These are phyloP conservation scores for Pseudochirops corinnae DNA, from an alignment of 2,797 vertebrate species.

Conservation along the genomic window DNA sequence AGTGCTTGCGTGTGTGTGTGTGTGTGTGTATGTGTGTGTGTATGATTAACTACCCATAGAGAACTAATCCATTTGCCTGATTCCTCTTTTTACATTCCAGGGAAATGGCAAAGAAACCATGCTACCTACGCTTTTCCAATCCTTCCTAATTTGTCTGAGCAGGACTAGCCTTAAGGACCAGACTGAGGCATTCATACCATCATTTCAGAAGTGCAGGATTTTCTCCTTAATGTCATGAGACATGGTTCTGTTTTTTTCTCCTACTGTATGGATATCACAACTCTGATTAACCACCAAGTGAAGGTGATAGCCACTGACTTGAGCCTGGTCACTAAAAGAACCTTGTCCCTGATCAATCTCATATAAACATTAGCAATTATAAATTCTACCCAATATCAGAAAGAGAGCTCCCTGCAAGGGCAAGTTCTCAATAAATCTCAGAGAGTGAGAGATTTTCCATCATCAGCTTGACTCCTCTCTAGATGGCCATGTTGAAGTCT, in stretches of 20 bases:
- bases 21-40: background rate
- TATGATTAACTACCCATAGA: background rate
- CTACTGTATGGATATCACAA: background rate
- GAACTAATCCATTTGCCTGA: background rate
- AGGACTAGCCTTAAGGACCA: background rate
- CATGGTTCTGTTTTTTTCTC: background rate
- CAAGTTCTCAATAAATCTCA: background rate
- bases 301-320: background rate
- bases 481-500: background rate
- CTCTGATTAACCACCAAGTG: background rate
- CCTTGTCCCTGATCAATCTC: background rate
- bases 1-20: no score
- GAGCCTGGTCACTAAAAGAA: background rate
- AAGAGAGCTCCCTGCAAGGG: background rate
- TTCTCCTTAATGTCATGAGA: background rate
- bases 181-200: background rate
- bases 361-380: background rate
- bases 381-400: background rate
- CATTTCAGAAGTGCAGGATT: background rate
- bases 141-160: background rate
- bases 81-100: background rate
- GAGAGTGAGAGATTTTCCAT: background rate
- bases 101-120: background rate
- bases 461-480: background rate
- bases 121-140: background rate